Conservation (phyloP, 1,140 invertebrate species). For the Belonocnema kinseyi region DNA sequence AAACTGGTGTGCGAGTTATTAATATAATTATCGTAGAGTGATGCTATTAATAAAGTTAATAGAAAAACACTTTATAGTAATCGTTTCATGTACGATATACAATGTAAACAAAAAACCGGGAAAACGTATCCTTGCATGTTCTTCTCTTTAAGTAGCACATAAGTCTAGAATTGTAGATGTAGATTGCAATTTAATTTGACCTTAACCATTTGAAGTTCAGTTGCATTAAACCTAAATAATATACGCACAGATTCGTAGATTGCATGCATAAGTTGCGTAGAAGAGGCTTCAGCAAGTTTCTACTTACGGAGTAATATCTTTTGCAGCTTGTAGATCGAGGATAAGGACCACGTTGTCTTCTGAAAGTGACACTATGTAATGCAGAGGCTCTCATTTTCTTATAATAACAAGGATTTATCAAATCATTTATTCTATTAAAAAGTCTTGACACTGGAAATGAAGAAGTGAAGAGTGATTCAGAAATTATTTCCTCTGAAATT, state of each 20-base stretch:
- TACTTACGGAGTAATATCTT: constrained; percentile 32
- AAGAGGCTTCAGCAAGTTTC: constrained; percentile 20
- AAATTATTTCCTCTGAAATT: too few species aligned
- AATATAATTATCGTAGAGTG: neutral
- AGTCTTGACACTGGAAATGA: neutral
- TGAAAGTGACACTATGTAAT: constrained; percentile 20
- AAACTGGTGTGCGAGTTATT: constrained; percentile 7
- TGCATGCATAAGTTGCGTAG: constrained; percentile 11
- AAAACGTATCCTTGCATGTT: neutral
- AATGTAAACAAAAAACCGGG: neutral
- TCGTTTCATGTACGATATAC: neutral
- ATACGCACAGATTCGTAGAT: neutral
- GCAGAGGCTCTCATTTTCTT: constrained; percentile 33
- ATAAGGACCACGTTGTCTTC: constrained; percentile 14
- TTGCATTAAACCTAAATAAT: neutral
- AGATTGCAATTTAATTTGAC: neutral
- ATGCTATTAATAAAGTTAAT: neutral
- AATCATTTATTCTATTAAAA: neutral
- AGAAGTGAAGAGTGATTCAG: too few species aligned
- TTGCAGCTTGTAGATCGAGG: constrained; percentile 32
- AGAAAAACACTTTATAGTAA: neutral
- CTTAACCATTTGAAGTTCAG: neutral
- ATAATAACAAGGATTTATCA: neutral
- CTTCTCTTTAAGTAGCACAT: neutral
- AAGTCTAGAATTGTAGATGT: neutral